A percentile compares a stretch with the other conserved stretches of the same genome.
These are phyloP conservation scores for Trachelus stipa DNA, from an alignment of 2,888 invertebrate species.

Conservation along the genomic window DNA sequence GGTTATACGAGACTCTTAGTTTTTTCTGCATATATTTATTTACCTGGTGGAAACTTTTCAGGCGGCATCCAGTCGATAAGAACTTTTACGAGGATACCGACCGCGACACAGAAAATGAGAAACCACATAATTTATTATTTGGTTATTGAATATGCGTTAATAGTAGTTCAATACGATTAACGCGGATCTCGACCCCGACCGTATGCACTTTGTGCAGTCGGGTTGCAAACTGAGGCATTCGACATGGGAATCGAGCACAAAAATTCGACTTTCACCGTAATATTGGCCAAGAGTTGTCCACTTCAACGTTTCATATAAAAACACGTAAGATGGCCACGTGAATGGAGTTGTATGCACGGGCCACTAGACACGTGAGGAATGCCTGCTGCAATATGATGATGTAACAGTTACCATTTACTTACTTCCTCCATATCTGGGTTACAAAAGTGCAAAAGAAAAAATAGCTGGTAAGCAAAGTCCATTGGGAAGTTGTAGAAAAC, in stretches of 20 bases:
- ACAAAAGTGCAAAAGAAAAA: too few species aligned
- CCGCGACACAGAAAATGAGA: constrained; percentile 32
- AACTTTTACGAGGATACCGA: constrained; percentile 38
- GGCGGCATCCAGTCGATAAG: constrained; percentile 32
- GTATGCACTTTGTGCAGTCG: constrained; percentile 18
- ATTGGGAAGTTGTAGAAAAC: too few species aligned
- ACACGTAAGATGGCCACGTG: too few species aligned
- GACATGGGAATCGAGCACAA: constrained; percentile 27
- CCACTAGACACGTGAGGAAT: too few species aligned
- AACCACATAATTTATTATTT: constrained; percentile 47
- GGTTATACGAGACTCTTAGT: not conserved
- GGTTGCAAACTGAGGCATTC: constrained; percentile 33
- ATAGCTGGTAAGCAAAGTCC: too few species aligned
- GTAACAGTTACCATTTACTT: too few species aligned
- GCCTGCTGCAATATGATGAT: too few species aligned
- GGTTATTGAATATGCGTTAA: not conserved
- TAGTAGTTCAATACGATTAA: constrained; percentile 9
- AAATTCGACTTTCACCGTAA: constrained; percentile 38
- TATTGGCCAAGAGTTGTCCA: constrained; percentile 25
- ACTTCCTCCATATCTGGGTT: too few species aligned
- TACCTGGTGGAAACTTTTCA: constrained; percentile 54
- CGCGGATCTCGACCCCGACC: constrained; percentile 7
- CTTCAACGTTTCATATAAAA: too few species aligned
- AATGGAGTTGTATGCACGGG: too few species aligned
- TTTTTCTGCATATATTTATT: not conserved